Conservation (phyloP, 2,797 vertebrate genomes). For the Chloroceryle inda region DNA sequence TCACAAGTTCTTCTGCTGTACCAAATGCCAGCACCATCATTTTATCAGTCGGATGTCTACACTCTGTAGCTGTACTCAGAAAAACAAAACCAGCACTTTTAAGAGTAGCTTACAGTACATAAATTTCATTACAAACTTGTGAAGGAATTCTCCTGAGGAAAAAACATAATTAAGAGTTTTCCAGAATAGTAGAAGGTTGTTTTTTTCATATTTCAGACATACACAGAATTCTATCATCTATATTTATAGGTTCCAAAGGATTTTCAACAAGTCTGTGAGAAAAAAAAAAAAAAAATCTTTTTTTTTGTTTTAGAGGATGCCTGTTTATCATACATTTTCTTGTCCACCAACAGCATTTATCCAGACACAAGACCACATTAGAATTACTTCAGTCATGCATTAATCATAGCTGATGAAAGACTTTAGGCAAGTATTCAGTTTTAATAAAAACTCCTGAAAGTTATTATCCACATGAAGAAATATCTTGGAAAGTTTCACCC, state of each 20-base stretch:
- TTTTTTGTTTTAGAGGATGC: constrained; percentile 18
- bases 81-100: neutral
- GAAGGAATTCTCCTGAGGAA: constrained; percentile 49
- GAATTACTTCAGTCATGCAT: constrained; percentile 49
- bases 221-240: constrained; percentile 20
- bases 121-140: constrained; percentile 54
- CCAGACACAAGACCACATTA: constrained; percentile 43
- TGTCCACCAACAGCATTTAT: constrained; percentile 42
- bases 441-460: constrained; percentile 69
- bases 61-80: neutral
- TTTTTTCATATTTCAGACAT: constrained; percentile 31
- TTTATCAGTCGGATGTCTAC: neutral
- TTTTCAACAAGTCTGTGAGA: constrained; percentile 60
- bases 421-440: constrained; percentile 64
- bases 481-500: constrained; percentile 38
- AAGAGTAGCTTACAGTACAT: constrained; percentile 48
- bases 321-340: constrained; percentile 50
- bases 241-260: constrained; percentile 43
- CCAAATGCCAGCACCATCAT: neutral
- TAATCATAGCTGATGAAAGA: constrained; percentile 69
- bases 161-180: constrained; percentile 43
- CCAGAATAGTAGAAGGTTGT: constrained; percentile 27
- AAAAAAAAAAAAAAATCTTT: neutral
- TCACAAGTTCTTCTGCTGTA: neutral
- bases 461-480: constrained; percentile 65